A percentile compares a stretch with the other conserved stretches of the same genome.
phyloP scores from a whole-genome alignment of 2,888 invertebrate species.

The Anorthoa munda region DNA sequence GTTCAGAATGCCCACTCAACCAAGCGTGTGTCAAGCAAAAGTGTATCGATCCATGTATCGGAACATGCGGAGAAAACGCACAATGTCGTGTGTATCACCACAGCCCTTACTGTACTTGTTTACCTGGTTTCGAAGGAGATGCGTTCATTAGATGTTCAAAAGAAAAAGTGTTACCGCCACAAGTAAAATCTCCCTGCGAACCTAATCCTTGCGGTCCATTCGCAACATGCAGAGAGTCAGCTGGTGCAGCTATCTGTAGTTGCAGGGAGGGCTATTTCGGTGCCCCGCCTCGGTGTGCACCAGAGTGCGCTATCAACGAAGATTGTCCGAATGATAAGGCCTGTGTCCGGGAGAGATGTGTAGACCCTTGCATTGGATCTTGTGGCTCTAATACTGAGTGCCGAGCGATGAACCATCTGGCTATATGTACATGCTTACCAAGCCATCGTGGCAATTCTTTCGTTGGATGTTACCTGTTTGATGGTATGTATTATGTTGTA shows the following conservation, averaged over 20 bases:
- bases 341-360: slow-evolving; percentile 94
- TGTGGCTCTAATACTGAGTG: slow-evolving; percentile 94
- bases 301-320: slow-evolving; percentile 94
- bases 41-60: slow-evolving; percentile 95
- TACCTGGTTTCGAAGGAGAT: slow-evolving; percentile 94
- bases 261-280: slow-evolving; percentile 93
- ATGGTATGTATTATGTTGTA: slow-evolving; percentile 73
- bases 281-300: slow-evolving; percentile 93
- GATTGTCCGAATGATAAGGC: slow-evolving; percentile 94
- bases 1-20: slow-evolving; percentile 94
- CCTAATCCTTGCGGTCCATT: slow-evolving; percentile 94
- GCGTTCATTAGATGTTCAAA: slow-evolving; percentile 91
- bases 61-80: slow-evolving; percentile 93
- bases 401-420: slow-evolving; percentile 94
- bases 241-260: slow-evolving; percentile 90
- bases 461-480: slow-evolving; percentile 83
- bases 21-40: slow-evolving; percentile 94
- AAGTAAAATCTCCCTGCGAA: slow-evolving; percentile 89
- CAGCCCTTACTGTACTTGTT: slow-evolving; percentile 94
- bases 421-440: slow-evolving; percentile 93
- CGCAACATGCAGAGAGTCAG: slow-evolving; percentile 91
- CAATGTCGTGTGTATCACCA: slow-evolving; percentile 93
- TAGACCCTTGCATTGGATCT: slow-evolving; percentile 93
- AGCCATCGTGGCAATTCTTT: slow-evolving; percentile 95
- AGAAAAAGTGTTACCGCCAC: slow-evolving; percentile 90